Percentiles rank a stretch among this genome's conserved stretches.
These are phyloP conservation scores for Branchipolynoe longqiensis DNA, from an alignment of 2,888 invertebrate species.

Conservation along the genomic window DNA sequence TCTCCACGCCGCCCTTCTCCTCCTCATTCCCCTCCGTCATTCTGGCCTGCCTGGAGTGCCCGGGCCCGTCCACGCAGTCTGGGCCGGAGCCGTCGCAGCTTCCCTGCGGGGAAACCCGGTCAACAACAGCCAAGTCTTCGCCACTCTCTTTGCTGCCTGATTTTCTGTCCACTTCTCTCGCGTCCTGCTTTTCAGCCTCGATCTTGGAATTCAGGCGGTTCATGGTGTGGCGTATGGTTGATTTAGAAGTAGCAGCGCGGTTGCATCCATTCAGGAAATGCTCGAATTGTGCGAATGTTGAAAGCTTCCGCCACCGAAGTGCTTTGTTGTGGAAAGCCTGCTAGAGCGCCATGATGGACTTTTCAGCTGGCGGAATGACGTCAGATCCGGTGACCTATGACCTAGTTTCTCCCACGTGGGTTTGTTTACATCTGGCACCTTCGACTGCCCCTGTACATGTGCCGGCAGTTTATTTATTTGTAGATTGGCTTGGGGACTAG, in stretches of 20 bases:
- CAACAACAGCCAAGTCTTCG: background rate
- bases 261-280: constrained; percentile 26
- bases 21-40: background rate
- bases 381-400: constrained; percentile 46
- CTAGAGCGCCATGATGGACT: background rate
- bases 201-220: background rate
- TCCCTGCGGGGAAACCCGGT: constrained; percentile 25
- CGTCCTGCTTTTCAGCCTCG: background rate
- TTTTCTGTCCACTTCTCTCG: constrained; percentile 4
- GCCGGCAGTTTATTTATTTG: too few species aligned
- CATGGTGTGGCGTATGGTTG: background rate
- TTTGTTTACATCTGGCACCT: constrained; percentile 36
- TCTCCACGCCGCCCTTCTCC: background rate
- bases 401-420: constrained; percentile 23
- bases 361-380: constrained; percentile 38
- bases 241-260: background rate
- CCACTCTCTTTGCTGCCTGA: background rate
- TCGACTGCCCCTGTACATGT: too few species aligned
- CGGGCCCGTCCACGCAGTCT: constrained; percentile 28
- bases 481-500: too few species aligned
- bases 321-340: constrained; percentile 37
- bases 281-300: background rate
- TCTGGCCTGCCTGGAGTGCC: background rate
- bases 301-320: too few species aligned
- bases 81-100: constrained; percentile 6